phyloP scores from a whole-genome alignment of 92 coral and sea anemone species.

The Anthopleura xanthogrammica region DNA sequence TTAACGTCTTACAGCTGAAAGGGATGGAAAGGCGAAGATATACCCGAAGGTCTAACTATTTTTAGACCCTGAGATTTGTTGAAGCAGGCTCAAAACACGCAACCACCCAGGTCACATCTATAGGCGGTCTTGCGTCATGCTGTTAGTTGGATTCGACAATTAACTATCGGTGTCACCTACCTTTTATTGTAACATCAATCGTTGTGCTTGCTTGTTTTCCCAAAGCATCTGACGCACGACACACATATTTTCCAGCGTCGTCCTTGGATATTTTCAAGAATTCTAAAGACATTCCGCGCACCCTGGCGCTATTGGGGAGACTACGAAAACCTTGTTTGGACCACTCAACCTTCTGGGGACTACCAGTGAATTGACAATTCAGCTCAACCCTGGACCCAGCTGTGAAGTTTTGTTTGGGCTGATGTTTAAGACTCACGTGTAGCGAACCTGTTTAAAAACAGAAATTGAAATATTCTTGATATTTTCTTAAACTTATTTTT shows the following conservation, averaged over 20 bases:
- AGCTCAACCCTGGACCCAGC: conserved; percentile 27
- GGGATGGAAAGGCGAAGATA: too few relatives aligned
- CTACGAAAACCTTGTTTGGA: conserved; percentile 13
- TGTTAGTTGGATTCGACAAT: too few relatives aligned
- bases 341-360: conserved; percentile 27
- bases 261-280: conserved; percentile 12
- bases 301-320: neutral
- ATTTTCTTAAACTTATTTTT: too few relatives aligned
- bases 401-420: conserved; percentile 30
- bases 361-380: conserved; percentile 29
- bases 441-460: conserved; percentile 9
- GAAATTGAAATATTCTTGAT: too few relatives aligned
- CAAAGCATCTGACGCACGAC: conserved; percentile 17
- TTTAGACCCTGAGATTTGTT: too few relatives aligned
- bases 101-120: too few relatives aligned
- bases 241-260: conserved; percentile 39
- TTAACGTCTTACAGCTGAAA: too few relatives aligned
- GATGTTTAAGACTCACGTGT: conserved; percentile 26
- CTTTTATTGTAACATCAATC: conserved; percentile 25
- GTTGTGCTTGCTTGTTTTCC: conserved; percentile 23
- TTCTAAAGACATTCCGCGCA: conserved; percentile 21
- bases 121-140: too few relatives aligned
- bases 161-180: neutral
- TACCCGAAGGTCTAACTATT: too few relatives aligned
- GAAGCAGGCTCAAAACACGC: too few relatives aligned